phyloP scores from a whole-genome alignment of 1,140 invertebrate genomes.

The Micrasema longulum region DNA sequence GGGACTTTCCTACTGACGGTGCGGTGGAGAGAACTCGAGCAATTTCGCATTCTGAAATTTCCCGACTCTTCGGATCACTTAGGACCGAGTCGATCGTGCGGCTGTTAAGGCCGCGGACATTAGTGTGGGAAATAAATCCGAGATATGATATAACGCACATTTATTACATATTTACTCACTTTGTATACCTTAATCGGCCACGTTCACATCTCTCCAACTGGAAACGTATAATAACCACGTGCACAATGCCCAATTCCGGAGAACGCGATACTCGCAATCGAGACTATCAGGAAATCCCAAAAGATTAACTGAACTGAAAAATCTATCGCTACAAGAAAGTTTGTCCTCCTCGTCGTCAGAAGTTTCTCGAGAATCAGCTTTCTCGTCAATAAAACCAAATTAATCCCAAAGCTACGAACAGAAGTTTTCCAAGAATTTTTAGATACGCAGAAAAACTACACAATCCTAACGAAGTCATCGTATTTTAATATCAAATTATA shows the following conservation, averaged over 20 bases:
- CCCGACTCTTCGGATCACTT: constrained; percentile 12
- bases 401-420: constrained; percentile 20
- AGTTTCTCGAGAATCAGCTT: too few relatives aligned
- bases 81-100: not conserved
- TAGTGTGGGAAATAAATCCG: constrained; percentile 24
- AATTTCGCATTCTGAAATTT: constrained; percentile 23
- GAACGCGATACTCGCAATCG: too few relatives aligned
- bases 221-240: too few relatives aligned
- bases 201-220: too few relatives aligned
- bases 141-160: constrained; percentile 9
- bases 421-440: constrained; percentile 25
- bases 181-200: too few relatives aligned
- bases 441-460: constrained; percentile 37
- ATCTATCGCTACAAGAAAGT: too few relatives aligned
- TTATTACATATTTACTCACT: too few relatives aligned
- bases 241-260: too few relatives aligned
- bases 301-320: too few relatives aligned
- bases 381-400: constrained; percentile 31
- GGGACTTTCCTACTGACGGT: not conserved
- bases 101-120: constrained; percentile 5
- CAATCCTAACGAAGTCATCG: constrained; percentile 38
- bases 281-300: too few relatives aligned
- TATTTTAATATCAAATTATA: constrained; percentile 44
- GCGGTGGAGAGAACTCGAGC: constrained; percentile 20
- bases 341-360: too few relatives aligned